Evolutionary conservation across 2,113 vertebrate species (phyloP).

Genomic region (Rhea americana): DNA sequence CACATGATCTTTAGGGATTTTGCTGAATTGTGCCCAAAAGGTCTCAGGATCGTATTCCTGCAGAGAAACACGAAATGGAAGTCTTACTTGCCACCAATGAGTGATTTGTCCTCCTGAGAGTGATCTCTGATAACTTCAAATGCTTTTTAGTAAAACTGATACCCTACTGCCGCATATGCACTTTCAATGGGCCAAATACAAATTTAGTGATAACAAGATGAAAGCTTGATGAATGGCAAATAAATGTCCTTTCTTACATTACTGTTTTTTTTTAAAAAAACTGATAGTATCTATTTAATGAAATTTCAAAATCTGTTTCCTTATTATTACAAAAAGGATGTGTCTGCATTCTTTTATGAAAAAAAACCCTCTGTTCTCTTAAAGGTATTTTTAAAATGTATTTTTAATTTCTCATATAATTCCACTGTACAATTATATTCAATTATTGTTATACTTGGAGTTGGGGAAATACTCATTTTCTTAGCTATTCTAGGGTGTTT

Average conservation of each 20-base stretch:
- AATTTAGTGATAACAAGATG: not conserved
- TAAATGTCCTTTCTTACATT: not conserved
- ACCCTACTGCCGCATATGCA: not conserved
- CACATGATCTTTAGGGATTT: not conserved
- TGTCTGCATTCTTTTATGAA: not conserved
- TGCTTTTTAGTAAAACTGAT: not conserved
- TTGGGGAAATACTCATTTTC: not conserved
- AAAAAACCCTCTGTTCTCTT: not conserved
- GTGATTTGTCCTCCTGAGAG: not conserved
- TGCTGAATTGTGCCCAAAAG: not conserved
- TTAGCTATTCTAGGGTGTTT: not conserved
- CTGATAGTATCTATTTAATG: not conserved
- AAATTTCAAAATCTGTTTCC: not conserved
- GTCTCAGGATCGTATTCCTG: constrained; percentile 26
- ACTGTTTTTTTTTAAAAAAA: not conserved
- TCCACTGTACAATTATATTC: not conserved
- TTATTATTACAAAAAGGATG: not conserved
- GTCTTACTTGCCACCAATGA: constrained; percentile 1
- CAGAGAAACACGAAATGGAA: constrained; percentile 23
- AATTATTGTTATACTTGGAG: not conserved
- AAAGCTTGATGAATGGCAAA: not conserved
- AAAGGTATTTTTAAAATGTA: not conserved
- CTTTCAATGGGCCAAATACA: not conserved
- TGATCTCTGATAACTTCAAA: constrained; percentile 28
- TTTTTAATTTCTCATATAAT: not conserved